phyloP scores from a whole-genome alignment of 2,888 invertebrate genomes.

The Xestia sexstrigata region DNA sequence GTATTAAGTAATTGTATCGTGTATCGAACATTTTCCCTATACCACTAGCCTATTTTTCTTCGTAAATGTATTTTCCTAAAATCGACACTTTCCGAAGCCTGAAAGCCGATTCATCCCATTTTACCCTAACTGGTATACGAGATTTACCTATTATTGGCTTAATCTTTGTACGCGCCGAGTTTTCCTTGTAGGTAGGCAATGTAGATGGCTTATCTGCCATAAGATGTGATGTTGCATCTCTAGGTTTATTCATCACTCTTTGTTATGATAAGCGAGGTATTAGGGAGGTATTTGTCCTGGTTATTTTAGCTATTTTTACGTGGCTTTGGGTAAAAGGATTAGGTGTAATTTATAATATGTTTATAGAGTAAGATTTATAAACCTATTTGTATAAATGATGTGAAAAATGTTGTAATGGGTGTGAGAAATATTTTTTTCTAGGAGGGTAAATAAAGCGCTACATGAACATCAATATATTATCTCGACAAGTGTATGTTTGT shows the following conservation, averaged over 20 bases:
- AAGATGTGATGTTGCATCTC: conserved; percentile 41
- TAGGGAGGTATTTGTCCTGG: conserved; percentile 18
- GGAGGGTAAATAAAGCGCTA: not conserved
- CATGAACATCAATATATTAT: not conserved
- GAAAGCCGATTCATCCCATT: conserved; percentile 67
- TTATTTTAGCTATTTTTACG: conserved; percentile 21
- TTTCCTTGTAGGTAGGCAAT: conserved; percentile 31
- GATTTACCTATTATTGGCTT: conserved; percentile 64
- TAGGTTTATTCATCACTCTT: conserved; percentile 21
- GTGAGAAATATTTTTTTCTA: not conserved
- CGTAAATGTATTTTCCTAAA: conserved; percentile 62
- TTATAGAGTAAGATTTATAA: not conserved
- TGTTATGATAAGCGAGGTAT: conserved; percentile 17
- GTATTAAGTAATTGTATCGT: not conserved
- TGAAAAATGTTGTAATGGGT: too few species aligned
- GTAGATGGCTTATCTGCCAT: conserved; percentile 28
- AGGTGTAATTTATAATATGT: not conserved
- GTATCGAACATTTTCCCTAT: conserved; percentile 40
- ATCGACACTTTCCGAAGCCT: conserved; percentile 57
- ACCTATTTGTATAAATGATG: not conserved
- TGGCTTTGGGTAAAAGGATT: conserved; percentile 11
- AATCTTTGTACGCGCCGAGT: conserved; percentile 55
- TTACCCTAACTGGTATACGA: conserved; percentile 57
- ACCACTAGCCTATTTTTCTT: conserved; percentile 44
- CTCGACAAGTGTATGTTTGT: too few species aligned